Base-by-base conservation (phyloP, 2,797 vertebrate genomes). In the Oophaga sylvatica region DNA sequence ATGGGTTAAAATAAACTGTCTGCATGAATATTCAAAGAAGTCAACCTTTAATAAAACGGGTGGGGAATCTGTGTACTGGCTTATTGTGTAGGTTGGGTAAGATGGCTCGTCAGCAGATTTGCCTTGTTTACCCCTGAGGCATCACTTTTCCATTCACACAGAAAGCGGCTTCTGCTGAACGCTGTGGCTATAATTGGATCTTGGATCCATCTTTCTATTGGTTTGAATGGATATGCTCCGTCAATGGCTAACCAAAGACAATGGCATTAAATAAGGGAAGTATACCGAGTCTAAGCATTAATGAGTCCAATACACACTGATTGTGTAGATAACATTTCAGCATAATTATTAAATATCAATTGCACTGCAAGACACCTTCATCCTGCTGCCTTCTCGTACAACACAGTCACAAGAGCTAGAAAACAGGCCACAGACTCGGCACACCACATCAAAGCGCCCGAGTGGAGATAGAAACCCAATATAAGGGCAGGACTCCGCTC, bases 281-380 rank as follows among this genome's bases (percentile, higher is more conserved):
- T 22, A 70, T 26, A 87, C 48, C 19, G 81, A 76, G n/a, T 7
- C 63, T 35, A 22, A 17, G 17, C 65, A 62, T 53, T 88, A 65
- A 65, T 22, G 53, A 80, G 83, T 87, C 75, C 35, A 48, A 67
- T 67, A 65, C 31, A 76, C 56, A 73, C 19, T 79, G 63, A 35
- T 71, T 59, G 63, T 57, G 77, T 10, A 65, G 31, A 29, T 83
- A 7, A 83, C 71, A 70, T 56, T 87, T 63, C 57, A 73, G 35
- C 48, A 10, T 80, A 63, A 65, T 53, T 62, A 88, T 88, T 31
- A 88, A 88, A 81, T 88, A 88, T 88, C 76, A 85, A 85, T 76
- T 80, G 71, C 48, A 57, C 68, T n/a, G 83, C 59, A 56, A 68
- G 87, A 81, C 26, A 81, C 78, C 71, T 75, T 81, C 78, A 81